These are phyloP conservation scores for Mantis religiosa DNA, from an alignment of 2,888 invertebrate genomes.

Conservation along the genomic window DNA sequence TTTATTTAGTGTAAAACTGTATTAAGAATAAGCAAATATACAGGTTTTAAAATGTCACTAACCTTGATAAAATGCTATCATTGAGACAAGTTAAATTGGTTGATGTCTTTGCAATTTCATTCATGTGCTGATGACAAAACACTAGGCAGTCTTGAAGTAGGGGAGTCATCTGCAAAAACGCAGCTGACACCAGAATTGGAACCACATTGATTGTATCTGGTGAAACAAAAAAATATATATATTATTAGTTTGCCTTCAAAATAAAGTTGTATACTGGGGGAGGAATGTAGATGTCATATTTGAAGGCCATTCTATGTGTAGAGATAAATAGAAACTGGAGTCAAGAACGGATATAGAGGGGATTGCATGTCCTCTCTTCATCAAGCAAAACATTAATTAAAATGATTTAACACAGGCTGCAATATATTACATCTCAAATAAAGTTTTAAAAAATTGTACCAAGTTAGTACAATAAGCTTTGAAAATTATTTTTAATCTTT, in stretches of 20 bases:
- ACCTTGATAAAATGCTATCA: constrained; percentile 56
- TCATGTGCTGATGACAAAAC: constrained; percentile 82
- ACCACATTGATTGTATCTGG: constrained; percentile 65
- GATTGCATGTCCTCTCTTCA: no score
- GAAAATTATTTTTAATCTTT: no score
- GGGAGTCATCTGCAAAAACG: constrained; percentile 90
- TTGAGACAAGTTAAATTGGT: constrained; percentile 86
- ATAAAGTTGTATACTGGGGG: not conserved
- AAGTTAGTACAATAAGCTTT: no score
- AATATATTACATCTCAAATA: no score
- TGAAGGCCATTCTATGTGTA: no score
- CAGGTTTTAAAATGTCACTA: not conserved
- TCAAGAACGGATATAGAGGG: no score
- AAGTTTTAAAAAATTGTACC: no score
- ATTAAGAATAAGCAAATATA: not conserved
- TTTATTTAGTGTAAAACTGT: not conserved
- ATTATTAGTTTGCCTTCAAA: not conserved
- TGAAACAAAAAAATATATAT: not conserved
- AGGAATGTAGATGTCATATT: no score
- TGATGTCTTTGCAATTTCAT: constrained; percentile 78
- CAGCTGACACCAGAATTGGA: constrained; percentile 89
- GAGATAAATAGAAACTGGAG: no score
- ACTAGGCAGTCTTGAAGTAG: constrained; percentile 79
- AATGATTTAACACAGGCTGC: no score
- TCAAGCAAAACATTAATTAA: no score